Conservation (phyloP, 2,888 invertebrate species). For the Eupeodes latifasciatus region DNA sequence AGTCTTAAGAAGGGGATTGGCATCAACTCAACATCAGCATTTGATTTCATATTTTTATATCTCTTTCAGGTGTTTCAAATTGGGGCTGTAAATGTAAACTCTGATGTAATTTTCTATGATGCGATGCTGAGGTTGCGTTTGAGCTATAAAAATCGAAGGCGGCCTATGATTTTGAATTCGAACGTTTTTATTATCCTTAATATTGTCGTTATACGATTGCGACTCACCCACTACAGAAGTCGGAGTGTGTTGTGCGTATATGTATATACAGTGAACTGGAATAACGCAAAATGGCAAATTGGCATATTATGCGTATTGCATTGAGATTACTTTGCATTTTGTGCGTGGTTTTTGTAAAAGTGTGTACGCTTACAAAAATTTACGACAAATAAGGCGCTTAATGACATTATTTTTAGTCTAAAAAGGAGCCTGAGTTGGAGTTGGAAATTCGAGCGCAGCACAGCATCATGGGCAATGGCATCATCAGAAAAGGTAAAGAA, state of each 20-base stretch:
- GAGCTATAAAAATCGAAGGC: slow-evolving; percentile 66
- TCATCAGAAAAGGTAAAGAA: slow-evolving; percentile 1
- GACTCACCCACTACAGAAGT: background rate
- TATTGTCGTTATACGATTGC: slow-evolving; percentile 72
- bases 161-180: slow-evolving; percentile 75
- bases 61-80: slow-evolving; percentile 73
- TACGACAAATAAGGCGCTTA: slow-evolving; percentile 73
- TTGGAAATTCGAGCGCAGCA: background rate
- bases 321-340: slow-evolving; percentile 74
- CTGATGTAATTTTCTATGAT: slow-evolving; percentile 26
- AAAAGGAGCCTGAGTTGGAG: background rate
- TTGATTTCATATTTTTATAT: slow-evolving; percentile 70
- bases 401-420: slow-evolving; percentile 73
- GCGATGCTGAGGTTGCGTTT: background rate
- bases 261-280: no score
- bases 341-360: slow-evolving; percentile 27
- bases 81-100: slow-evolving; percentile 52
- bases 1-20: background rate
- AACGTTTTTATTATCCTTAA: slow-evolving; percentile 73
- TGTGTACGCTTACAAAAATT: slow-evolving; percentile 63
- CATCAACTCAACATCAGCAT: background rate
- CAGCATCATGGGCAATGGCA: slow-evolving; percentile 7
- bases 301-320: slow-evolving; percentile 73
- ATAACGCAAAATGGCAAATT: slow-evolving; percentile 62
- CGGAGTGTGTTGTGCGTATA: slow-evolving; percentile 15